Conservation (phyloP, 2,797 vertebrate species). For the Sebastolobus alascanus region DNA sequence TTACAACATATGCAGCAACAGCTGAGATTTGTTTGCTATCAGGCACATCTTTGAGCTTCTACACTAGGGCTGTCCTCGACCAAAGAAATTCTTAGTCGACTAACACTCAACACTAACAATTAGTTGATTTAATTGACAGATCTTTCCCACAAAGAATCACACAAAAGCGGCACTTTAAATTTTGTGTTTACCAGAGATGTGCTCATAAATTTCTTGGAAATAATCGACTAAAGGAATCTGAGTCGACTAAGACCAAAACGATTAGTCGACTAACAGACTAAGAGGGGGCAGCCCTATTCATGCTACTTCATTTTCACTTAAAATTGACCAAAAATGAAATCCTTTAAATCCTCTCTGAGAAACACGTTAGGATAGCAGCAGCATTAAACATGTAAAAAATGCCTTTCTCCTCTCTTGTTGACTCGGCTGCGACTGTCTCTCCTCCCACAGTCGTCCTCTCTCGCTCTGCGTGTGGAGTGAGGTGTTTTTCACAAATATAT, state of each 20-base stretch:
- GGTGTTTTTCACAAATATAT: constrained; percentile 42
- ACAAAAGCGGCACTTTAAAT: background rate
- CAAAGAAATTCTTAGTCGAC: no score
- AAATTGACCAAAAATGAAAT: background rate
- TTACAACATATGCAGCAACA: background rate
- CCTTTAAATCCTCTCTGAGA: background rate
- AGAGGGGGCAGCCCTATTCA: no score
- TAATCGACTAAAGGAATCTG: background rate
- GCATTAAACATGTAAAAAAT: constrained; percentile 19
- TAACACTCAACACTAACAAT: no score
- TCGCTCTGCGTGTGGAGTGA: constrained; percentile 4
- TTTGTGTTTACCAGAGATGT: no score
- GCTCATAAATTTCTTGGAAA: no score
- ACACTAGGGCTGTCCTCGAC: background rate
- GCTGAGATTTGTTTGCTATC: background rate
- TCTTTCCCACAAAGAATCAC: no score
- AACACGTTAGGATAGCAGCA: background rate
- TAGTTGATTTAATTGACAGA: no score
- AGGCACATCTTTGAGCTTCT: background rate
- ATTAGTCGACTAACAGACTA: background rate
- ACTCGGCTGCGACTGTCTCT: constrained; percentile 39
- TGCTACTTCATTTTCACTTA: background rate
- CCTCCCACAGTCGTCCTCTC: constrained; percentile 40
- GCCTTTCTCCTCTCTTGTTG: constrained; percentile 11
- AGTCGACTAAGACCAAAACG: background rate